phyloP scores from a whole-genome alignment of 2,888 invertebrate genomes.

The Elmis aenea region DNA sequence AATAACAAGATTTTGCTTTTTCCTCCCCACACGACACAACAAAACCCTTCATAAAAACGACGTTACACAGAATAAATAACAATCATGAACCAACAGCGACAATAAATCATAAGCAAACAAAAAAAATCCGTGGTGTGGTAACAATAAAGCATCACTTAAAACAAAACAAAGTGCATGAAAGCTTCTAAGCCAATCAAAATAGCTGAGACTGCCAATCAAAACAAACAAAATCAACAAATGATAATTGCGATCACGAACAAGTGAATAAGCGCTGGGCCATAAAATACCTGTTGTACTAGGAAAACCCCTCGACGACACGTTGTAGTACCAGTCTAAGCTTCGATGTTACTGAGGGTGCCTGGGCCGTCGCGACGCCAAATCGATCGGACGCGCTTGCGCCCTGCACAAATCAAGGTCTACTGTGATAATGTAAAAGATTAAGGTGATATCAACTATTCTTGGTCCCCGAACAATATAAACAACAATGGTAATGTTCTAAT shows the following conservation, averaged over 20 bases:
- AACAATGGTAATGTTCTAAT: too few relatives aligned
- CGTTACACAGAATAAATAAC: too few relatives aligned
- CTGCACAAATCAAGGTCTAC: conserved; percentile 21
- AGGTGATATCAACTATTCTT: too few relatives aligned
- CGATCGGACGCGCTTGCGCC: conserved; percentile 50
- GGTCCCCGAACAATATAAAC: too few relatives aligned
- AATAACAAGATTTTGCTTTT: too few relatives aligned
- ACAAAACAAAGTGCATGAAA: background rate
- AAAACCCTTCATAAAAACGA: too few relatives aligned
- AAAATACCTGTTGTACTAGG: conserved; percentile 41
- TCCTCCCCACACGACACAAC: too few relatives aligned
- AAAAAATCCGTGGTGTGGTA: too few relatives aligned
- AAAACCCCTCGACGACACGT: conserved; percentile 25
- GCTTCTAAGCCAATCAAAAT: background rate
- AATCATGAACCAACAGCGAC: too few relatives aligned
- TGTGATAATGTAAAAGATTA: conserved; percentile 28
- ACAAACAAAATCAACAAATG: conserved; percentile 7
- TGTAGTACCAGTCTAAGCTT: conserved; percentile 49
- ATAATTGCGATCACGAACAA: conserved; percentile 12
- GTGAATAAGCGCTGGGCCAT: conserved; percentile 20
- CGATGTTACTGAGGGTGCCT: conserved; percentile 50
- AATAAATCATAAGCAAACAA: background rate
- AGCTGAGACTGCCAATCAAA: too few relatives aligned
- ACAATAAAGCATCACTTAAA: background rate
- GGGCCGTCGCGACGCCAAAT: conserved; percentile 53